Evolutionary conservation across 2,113 vertebrate genomes (phyloP).

Genomic region (Lepisosteus osseus): DNA sequence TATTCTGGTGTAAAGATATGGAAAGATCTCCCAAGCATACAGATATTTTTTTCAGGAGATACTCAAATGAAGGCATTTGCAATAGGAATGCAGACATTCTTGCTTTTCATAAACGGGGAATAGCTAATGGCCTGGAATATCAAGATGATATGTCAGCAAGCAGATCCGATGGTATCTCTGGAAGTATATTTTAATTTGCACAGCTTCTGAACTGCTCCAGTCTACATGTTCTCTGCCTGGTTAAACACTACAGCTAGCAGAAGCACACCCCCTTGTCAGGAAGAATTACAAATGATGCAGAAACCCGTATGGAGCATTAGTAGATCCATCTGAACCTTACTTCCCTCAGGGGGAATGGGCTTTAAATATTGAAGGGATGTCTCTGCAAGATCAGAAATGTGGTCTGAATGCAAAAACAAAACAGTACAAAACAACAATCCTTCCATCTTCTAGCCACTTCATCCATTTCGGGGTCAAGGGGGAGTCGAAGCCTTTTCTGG

Average conservation of each 20-base stretch:
- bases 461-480: no score
- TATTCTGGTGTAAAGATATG: no score
- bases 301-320: background rate
- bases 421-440: background rate
- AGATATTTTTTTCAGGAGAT: no score
- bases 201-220: background rate
- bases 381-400: background rate
- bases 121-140: no score
- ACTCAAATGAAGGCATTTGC: no score
- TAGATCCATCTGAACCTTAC: background rate
- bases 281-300: conserved; percentile 24
- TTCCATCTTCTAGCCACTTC: no score
- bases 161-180: no score
- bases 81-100: no score
- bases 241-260: background rate
- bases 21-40: no score
- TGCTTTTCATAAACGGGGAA: no score
- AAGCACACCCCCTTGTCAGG: conserved; percentile 22
- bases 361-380: conserved; percentile 11
- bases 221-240: background rate
- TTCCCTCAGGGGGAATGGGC: background rate
- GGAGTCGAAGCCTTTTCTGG: no score
- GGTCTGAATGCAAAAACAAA: background rate
- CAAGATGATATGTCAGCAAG: no score
- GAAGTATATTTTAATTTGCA: background rate